Percentiles rank a stretch among this genome's conserved stretches.
These are phyloP conservation scores for Characodon lateralis DNA, from an alignment of 2,797 vertebrate species.

Conservation along the genomic window DNA sequence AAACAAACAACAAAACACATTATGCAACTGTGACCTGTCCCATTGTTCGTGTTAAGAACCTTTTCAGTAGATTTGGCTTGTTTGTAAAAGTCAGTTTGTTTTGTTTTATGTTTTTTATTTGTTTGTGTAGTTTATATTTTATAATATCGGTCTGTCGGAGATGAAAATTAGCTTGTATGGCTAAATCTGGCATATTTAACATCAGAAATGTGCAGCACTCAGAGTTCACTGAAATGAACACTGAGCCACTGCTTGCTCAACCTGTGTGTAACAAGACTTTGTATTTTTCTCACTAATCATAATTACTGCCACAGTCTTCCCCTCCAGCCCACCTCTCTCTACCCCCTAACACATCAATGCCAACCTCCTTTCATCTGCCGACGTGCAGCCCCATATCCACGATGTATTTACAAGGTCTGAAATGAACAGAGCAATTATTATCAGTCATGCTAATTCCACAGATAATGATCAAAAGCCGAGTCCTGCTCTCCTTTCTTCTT, in stretches of 20 bases:
- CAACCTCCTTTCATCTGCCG: constrained; percentile 73
- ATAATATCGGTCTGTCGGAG: no score
- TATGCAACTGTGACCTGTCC: not conserved
- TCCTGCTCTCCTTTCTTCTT: constrained; percentile 63
- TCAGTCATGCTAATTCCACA: constrained; percentile 79
- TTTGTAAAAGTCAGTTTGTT: not conserved
- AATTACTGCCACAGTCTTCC: constrained; percentile 72
- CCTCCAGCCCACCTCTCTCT: constrained; percentile 71
- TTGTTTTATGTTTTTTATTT: not conserved
- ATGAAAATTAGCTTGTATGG: not conserved
- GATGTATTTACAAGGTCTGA: constrained; percentile 75
- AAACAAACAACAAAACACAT: not conserved
- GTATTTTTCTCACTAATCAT: constrained; percentile 71
- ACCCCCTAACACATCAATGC: constrained; percentile 69
- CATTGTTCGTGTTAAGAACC: not conserved
- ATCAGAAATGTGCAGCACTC: constrained; percentile 38
- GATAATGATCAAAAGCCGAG: constrained; percentile 81
- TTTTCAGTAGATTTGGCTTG: not conserved
- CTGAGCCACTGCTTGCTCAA: constrained; percentile 56
- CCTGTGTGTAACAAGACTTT: constrained; percentile 73
- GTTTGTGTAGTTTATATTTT: not conserved
- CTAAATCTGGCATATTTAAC: constrained; percentile 38
- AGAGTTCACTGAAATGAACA: constrained; percentile 47
- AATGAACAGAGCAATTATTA: constrained; percentile 81
- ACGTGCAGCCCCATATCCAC: constrained; percentile 61